Evolutionary conservation across 2,888 invertebrate genomes (phyloP), one percentile per base, ranked within the genome.

Genomic region (Mamestra brassicae): DNA sequence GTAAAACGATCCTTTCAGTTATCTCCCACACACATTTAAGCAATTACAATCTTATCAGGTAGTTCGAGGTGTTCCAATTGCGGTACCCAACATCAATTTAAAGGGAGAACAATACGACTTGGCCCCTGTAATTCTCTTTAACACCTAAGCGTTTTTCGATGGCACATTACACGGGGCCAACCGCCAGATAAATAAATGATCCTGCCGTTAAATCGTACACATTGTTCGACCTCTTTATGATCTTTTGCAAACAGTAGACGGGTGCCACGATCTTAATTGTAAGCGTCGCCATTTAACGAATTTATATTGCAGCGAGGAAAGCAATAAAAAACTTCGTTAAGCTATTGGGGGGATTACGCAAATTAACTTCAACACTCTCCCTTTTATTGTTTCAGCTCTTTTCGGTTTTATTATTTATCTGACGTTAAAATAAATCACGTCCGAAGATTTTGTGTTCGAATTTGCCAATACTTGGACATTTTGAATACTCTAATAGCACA

Each of bases 111-210:
- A 91, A 91, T 90, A 87, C 85, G 79, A 81, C 79, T 82, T 78
- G 74, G 75, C 87, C 88, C 85, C 78, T 83, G 86, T 90, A 90
- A 92, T 89, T 88, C 90, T 87, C 74, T 74, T 82, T 88, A 89
- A 90, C 91, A 90, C 89, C 87, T 90, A 91, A 91, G 89, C 90
- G 90, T 90, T 91, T 91, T 92, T 91, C 89, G 88, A 90, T 90
- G 89, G 89, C 84, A 86, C 88, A 89, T 91, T 91, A 89, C 77
- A 88, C 84, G 72, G 74, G 83, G 82, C 83, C 80, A 89, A 87
- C 89, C 76, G 81, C 75, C 80, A 87, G 85, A 89, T 90, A 90
- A 90, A 92, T 90, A 90, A 89, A 89, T 84, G 88, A 74, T 74
- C 71, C 79, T 74, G 42, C 78, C 84, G 66, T 87, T 87, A 87